phyloP scores from a whole-genome alignment of 2,797 vertebrate genomes.

The Pteropus rufus region DNA sequence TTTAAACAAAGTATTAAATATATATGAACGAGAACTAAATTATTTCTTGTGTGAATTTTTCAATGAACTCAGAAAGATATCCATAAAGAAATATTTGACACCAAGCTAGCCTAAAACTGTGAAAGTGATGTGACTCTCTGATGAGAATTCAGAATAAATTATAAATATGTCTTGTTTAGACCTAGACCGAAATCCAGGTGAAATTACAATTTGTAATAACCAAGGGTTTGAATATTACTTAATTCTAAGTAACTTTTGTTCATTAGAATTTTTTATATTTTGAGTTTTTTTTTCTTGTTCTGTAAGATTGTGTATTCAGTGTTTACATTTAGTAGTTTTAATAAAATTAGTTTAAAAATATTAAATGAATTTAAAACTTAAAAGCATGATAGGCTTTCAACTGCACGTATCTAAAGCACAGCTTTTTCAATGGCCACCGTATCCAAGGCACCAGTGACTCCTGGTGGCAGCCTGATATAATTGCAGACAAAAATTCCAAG shows the following conservation, averaged over 20 bases:
- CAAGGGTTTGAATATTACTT: neutral
- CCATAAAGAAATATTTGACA: neutral
- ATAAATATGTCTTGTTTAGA: neutral
- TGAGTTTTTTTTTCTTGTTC: neutral
- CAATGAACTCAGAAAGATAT: neutral
- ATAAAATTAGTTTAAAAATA: conserved; percentile 21
- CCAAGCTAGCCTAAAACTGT: neutral
- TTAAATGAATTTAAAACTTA: neutral
- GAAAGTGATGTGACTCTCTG: neutral
- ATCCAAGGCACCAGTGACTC: neutral
- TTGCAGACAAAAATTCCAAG: neutral
- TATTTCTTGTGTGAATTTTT: conserved; percentile 15
- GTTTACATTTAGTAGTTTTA: conserved; percentile 21
- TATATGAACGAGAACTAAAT: neutral
- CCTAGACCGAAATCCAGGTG: neutral
- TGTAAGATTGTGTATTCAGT: neutral
- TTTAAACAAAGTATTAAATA: neutral
- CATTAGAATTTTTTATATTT: neutral
- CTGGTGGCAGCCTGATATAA: neutral
- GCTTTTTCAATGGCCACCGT: neutral
- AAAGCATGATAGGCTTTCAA: neutral
- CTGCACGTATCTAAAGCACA: neutral
- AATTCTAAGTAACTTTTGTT: neutral
- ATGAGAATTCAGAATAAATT: neutral
- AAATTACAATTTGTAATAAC: neutral